Evolutionary conservation across 1,140 invertebrate genomes (phyloP), one percentile per base, ranked within the genome.

Genomic region (Parasteatoda tepidariorum): DNA sequence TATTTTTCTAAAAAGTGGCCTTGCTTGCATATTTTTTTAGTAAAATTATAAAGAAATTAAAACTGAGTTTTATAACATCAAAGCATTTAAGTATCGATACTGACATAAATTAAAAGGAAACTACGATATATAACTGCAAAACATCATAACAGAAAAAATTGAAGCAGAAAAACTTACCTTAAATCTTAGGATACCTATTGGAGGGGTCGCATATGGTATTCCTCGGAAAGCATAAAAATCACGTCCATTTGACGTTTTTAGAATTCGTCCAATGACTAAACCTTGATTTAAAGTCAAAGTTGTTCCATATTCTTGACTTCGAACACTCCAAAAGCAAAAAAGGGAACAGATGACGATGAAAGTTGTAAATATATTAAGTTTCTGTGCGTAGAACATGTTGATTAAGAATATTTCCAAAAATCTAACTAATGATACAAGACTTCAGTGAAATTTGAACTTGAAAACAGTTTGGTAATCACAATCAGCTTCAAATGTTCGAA

Each of bases 171-270:
- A n/a, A 48, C 73, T 70, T 70, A 84, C 83, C 64, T 76, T 84
- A 18, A 84, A 95, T 85, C 94, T 88, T 61, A 92, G 88, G 55
- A 89, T 86, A 13, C 92, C 92, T 13, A 92, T 86, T 1, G 94
- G 93, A 18, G 93, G 91, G 85, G 93, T 89, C 0, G 92, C 94
- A 89, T 92, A 95, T 85, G 93, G 92, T 38, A 95, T 91, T 26
- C 93, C 94, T 61, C 92, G 89, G 83, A 94, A 94, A 7, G 73
- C 71, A 48, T 76, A 70, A 41, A 84, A 76, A 33, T 78, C 73
- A 48, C 83, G 18, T 15, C 73, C 73, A 55, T 78, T 84, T 18
- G 62, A 68, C 2, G 83, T 84, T 54, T 84, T 76, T 7, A 84
- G 31, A 33, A 84, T 70, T 18, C 71, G 30, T 13, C 83, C 83